Evolutionary conservation across 2,113 vertebrate species (phyloP).

Genomic region (Megaceryle maxima): DNA sequence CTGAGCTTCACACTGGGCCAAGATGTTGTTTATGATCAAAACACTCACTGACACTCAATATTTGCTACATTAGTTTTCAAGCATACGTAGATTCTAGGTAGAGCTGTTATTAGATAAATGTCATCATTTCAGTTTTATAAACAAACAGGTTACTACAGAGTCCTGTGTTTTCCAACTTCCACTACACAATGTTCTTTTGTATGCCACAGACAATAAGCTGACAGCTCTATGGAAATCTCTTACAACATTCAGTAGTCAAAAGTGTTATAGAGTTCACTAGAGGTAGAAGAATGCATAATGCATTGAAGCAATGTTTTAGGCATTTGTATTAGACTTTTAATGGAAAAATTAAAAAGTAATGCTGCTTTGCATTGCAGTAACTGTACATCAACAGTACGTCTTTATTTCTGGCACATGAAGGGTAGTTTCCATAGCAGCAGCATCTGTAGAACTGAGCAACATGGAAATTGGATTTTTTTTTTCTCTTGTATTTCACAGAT

Average conservation of each 20-base stretch:
- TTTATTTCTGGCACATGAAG: slow-evolving; percentile 67
- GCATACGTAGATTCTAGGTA: not conserved
- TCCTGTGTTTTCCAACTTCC: slow-evolving; percentile 4
- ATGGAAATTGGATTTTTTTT: slow-evolving; percentile 41
- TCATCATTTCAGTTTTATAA: slow-evolving; percentile 37
- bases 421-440: slow-evolving; percentile 70
- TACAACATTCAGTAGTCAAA: slow-evolving; percentile 10
- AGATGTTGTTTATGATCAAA: not conserved
- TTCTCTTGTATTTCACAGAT: slow-evolving; percentile 12
- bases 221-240: slow-evolving; percentile 32
- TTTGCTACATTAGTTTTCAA: not conserved
- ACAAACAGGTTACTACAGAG: slow-evolving; percentile 29
- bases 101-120: slow-evolving; percentile 35
- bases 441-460: slow-evolving; percentile 42
- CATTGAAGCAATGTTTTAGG: slow-evolving; percentile 50
- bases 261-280: slow-evolving; percentile 12
- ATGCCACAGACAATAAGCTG: slow-evolving; percentile 45
- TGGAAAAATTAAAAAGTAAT: slow-evolving; percentile 70
- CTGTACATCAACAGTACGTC: slow-evolving; percentile 56
- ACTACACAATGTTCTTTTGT: slow-evolving; percentile 52
- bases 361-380: slow-evolving; percentile 63
- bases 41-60: not conserved
- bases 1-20: not conserved
- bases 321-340: slow-evolving; percentile 66
- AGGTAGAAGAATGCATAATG: slow-evolving; percentile 58